Evolutionary conservation across 2,797 vertebrate species (phyloP).

Genomic region (Artibeus lituratus): DNA sequence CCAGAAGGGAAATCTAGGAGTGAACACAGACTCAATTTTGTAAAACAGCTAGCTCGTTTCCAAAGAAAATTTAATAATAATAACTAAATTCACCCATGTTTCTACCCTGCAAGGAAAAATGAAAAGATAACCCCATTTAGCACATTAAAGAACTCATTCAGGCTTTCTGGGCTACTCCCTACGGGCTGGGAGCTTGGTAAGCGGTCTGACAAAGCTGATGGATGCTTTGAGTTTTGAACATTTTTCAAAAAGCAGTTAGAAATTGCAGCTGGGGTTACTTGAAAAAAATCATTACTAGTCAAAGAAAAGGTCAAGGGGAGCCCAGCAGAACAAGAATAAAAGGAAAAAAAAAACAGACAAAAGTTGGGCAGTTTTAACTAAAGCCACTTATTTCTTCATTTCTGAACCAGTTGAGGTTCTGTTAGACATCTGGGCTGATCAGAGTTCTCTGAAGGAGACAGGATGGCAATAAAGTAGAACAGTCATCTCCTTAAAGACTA

Average conservation of each 20-base stretch:
- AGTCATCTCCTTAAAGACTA: not conserved
- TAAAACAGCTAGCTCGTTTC: not conserved
- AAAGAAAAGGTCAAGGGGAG: constrained; percentile 11
- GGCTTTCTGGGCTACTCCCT: not conserved
- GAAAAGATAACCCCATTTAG: not conserved
- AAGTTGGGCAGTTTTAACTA: not conserved
- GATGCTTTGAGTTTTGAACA: not conserved
- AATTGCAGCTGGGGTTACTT: not conserved
- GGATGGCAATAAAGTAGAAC: not conserved
- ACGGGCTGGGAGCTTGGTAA: not conserved
- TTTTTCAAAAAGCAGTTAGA: constrained; percentile 41
- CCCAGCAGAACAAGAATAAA: not conserved
- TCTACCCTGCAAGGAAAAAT: not conserved
- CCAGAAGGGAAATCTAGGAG: not conserved
- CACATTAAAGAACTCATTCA: not conserved
- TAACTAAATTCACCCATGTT: not conserved
- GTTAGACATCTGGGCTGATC: not conserved
- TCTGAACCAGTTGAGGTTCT: not conserved
- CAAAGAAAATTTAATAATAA: not conserved
- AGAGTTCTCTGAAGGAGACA: not conserved
- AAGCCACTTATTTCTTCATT: not conserved
- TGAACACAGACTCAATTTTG: not conserved
- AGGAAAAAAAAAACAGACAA: not conserved
- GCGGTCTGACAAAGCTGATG: not conserved
- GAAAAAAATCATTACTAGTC: not conserved